Conservation (phyloP, 2,888 invertebrate genomes). For the Oxyteleia sp. region DNA sequence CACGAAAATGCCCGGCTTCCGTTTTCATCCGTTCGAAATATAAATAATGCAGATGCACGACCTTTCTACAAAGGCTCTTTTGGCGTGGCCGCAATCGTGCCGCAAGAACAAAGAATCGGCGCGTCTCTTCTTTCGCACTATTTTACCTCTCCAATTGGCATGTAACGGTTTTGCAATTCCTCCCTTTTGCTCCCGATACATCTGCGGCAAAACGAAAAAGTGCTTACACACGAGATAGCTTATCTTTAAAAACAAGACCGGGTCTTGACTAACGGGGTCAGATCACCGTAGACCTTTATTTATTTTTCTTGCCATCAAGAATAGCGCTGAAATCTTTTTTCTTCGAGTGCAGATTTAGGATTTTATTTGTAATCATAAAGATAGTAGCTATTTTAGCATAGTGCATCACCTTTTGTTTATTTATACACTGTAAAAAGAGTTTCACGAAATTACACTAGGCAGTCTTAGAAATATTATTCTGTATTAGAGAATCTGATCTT, state of each 20-base stretch:
- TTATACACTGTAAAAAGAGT: too few species aligned
- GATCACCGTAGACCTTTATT: not conserved
- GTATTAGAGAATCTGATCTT: too few species aligned
- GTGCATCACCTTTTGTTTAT: too few species aligned
- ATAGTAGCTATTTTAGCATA: too few species aligned
- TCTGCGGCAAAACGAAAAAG: constrained; percentile 58
- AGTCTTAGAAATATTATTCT: too few species aligned
- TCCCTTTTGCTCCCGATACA: constrained; percentile 67
- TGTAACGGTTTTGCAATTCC: constrained; percentile 74
- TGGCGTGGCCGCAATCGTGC: constrained; percentile 72
- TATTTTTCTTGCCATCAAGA: not conserved
- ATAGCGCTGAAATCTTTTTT: too few species aligned
- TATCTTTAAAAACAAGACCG: constrained; percentile 59
- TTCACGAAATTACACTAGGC: too few species aligned
- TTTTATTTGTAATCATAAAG: too few species aligned
- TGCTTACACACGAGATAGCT: constrained; percentile 48
- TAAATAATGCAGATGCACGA: constrained; percentile 73
- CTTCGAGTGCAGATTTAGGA: too few species aligned
- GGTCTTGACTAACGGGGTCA: constrained; percentile 28
- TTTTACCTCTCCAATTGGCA: constrained; percentile 67
- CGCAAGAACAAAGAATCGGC: constrained; percentile 69
- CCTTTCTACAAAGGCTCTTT: constrained; percentile 73
- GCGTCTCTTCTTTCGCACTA: constrained; percentile 60
- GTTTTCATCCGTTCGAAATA: constrained; percentile 61
- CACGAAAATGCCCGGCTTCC: constrained; percentile 67